Evolutionary conservation across 2,797 vertebrate species (phyloP).

Genomic region (Masticophis lateralis): DNA sequence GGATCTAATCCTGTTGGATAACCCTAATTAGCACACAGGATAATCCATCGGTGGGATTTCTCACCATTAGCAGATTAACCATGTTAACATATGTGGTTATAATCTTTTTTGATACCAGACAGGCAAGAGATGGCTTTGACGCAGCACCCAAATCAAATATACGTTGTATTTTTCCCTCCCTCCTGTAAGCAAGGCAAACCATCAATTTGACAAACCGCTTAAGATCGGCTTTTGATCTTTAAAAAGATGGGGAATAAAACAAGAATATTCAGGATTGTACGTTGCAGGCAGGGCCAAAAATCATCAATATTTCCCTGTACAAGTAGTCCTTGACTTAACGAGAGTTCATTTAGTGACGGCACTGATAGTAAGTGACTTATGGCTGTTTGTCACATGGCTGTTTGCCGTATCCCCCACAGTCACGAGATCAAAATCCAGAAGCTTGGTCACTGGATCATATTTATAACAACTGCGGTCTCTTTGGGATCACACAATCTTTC

Average conservation of each 20-base stretch:
- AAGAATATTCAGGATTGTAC: background rate
- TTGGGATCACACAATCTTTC: too few species aligned
- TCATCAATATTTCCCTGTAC: background rate
- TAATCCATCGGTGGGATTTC: background rate
- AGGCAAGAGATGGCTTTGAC: background rate
- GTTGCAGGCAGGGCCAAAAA: background rate
- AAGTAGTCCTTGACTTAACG: background rate
- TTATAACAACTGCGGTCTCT: too few species aligned
- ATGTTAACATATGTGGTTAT: background rate
- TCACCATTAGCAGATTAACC: background rate
- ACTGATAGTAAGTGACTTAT: background rate
- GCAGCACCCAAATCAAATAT: background rate
- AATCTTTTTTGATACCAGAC: background rate
- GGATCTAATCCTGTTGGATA: background rate
- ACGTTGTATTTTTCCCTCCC: fast-evolving
- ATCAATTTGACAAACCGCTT: background rate
- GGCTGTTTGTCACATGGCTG: background rate
- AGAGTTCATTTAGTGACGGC: background rate
- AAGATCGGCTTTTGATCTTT: background rate
- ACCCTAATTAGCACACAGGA: background rate
- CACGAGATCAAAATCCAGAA: too few species aligned
- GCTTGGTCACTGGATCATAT: too few species aligned
- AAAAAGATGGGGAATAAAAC: background rate
- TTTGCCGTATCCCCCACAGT: too few species aligned
- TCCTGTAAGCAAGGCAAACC: background rate